phyloP scores from a whole-genome alignment of 2,113 vertebrate genomes.

The Cynocephalus volans region DNA sequence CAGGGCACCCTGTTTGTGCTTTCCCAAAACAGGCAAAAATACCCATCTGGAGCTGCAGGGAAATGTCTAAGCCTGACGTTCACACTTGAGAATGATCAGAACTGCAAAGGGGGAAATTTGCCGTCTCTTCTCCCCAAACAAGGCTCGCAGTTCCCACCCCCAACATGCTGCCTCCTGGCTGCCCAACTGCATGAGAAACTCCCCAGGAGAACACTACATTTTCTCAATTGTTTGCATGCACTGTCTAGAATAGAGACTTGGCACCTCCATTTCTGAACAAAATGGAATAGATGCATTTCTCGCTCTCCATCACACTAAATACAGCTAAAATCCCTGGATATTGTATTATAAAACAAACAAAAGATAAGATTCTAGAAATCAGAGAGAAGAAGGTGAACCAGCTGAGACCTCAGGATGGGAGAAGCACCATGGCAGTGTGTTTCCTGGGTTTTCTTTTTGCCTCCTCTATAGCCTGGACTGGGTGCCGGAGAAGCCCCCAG shows the following conservation, averaged over 20 bases:
- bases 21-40: background rate
- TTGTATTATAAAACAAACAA: background rate
- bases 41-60: background rate
- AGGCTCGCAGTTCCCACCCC: background rate
- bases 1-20: background rate
- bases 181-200: background rate
- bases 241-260: background rate
- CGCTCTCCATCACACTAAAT: background rate
- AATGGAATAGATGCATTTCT: background rate
- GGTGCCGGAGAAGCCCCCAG: background rate
- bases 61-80: background rate
- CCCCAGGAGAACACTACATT: background rate
- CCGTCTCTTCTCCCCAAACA: background rate
- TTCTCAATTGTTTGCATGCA: background rate
- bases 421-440: background rate
- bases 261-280: background rate
- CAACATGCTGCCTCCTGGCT: background rate
- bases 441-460: background rate
- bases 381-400: background rate
- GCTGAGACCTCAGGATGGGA: background rate
- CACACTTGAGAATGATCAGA: background rate
- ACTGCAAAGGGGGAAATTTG: background rate
- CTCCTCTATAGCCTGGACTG: background rate
- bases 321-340: background rate
- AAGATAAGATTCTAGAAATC: background rate